Conservation (phyloP, 1,140 invertebrate species). For the Anastatus disparis region DNA sequence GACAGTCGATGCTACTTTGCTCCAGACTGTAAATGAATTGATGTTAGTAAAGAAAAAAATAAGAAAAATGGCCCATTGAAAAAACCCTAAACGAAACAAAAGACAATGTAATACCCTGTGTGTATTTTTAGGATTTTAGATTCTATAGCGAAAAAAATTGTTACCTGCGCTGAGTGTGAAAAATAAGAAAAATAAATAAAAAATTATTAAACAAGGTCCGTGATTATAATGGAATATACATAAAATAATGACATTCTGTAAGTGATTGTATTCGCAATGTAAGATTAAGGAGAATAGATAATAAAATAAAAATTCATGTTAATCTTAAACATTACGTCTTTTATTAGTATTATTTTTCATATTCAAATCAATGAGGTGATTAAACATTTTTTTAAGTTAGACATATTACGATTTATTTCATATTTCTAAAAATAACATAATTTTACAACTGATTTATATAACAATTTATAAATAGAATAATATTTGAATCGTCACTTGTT, state of each 20-base stretch:
- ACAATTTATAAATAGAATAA: too few species aligned
- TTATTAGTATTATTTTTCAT: too few species aligned
- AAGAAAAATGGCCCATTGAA: too few species aligned
- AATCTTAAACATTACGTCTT: constrained; percentile 38
- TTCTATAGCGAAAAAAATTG: constrained; percentile 47
- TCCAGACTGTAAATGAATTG: background rate
- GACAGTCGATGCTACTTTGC: background rate
- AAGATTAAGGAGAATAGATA: constrained; percentile 61
- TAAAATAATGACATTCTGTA: constrained; percentile 60
- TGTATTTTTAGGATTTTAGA: constrained; percentile 34
- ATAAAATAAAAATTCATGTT: constrained; percentile 57
- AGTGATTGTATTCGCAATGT: constrained; percentile 64
- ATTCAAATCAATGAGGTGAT: too few species aligned
- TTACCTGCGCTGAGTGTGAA: constrained; percentile 59
- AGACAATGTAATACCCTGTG: constrained; percentile 21
- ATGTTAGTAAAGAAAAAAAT: background rate
- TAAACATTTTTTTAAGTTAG: too few species aligned
- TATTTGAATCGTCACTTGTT: too few species aligned
- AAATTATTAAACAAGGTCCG: constrained; percentile 26
- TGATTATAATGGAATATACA: constrained; percentile 46
- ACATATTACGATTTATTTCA: too few species aligned
- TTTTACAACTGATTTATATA: too few species aligned
- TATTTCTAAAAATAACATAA: too few species aligned
- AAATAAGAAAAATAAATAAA: constrained; percentile 28
- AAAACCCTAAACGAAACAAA: background rate